Evolutionary conservation across 2,113 vertebrate genomes (phyloP).

Genomic region (Oophaga pumilio): DNA sequence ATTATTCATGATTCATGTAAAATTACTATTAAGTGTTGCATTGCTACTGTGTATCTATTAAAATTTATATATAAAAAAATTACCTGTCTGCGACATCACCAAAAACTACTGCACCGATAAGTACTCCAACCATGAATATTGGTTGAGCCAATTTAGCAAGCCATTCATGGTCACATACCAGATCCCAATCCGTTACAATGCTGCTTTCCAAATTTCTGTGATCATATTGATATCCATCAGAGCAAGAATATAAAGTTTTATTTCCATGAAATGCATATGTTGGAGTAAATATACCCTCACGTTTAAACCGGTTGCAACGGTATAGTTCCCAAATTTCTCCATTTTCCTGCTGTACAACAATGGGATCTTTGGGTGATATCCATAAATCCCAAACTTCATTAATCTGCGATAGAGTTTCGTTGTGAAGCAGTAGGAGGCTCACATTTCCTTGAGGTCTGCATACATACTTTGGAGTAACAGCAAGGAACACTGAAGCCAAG

Average conservation of each 20-base stretch:
- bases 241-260: conserved; percentile 74
- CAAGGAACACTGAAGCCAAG: conserved; percentile 88
- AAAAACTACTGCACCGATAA: conserved; percentile 87
- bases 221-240: conserved; percentile 80
- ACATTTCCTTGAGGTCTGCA: conserved; percentile 79
- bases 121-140: conserved; percentile 88
- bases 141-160: conserved; percentile 87
- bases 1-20: no score
- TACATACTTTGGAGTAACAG: conserved; percentile 82
- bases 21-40: not conserved
- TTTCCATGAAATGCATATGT: conserved; percentile 77
- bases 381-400: conserved; percentile 76
- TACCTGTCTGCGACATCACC: conserved; percentile 93
- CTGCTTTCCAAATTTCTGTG: conserved; percentile 78
- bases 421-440: conserved; percentile 75
- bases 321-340: conserved; percentile 90
- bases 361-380: conserved; percentile 65
- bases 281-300: conserved; percentile 65
- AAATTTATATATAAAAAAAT: conserved; percentile 22
- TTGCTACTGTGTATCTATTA: not conserved
- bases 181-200: conserved; percentile 86
- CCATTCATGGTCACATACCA: conserved; percentile 90
- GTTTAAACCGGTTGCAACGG: conserved; percentile 75
- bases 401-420: conserved; percentile 71
- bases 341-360: conserved; percentile 75